phyloP scores from a whole-genome alignment of 2,113 vertebrate genomes.

The Xenopus laevis region DNA sequence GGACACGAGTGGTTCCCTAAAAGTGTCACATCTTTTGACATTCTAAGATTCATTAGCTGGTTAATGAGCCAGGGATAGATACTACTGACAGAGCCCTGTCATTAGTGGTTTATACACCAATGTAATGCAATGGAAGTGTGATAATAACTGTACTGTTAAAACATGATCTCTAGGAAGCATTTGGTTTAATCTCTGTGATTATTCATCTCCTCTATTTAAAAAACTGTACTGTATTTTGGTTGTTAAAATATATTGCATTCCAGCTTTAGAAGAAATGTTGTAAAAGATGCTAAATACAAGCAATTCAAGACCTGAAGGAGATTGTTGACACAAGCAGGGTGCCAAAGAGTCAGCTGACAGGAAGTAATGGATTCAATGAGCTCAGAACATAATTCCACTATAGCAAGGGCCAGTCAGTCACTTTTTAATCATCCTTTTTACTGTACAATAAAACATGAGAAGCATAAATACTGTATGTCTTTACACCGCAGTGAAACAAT shows the following conservation, averaged over 20 bases:
- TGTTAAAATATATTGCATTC: no score
- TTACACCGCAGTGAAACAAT: slow-evolving; percentile 46
- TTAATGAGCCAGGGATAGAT: slow-evolving; percentile 22
- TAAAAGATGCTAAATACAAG: no score
- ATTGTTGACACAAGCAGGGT: no score
- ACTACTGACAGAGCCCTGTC: not conserved
- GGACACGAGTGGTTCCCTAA: slow-evolving; percentile 15
- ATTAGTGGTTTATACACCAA: slow-evolving; percentile 12
- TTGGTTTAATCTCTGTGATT: no score
- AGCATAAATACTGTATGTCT: slow-evolving; percentile 37
- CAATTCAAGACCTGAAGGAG: not conserved
- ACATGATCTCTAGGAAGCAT: no score
- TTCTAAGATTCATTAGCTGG: slow-evolving; percentile 23
- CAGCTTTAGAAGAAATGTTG: not conserved
- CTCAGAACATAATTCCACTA: slow-evolving; percentile 39
- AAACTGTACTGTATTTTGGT: no score
- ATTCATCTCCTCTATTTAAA: no score
- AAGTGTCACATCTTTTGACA: slow-evolving; percentile 11
- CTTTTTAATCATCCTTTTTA: slow-evolving; percentile 12
- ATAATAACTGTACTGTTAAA: not conserved
- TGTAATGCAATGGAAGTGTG: not conserved
- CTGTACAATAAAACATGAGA: slow-evolving; percentile 22
- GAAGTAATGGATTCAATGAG: not conserved
- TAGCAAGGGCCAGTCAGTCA: slow-evolving; percentile 13
- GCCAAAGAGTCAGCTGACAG: not conserved